Conservation (phyloP, 1,140 invertebrate species). For the Cataglyphis hispanica region DNA sequence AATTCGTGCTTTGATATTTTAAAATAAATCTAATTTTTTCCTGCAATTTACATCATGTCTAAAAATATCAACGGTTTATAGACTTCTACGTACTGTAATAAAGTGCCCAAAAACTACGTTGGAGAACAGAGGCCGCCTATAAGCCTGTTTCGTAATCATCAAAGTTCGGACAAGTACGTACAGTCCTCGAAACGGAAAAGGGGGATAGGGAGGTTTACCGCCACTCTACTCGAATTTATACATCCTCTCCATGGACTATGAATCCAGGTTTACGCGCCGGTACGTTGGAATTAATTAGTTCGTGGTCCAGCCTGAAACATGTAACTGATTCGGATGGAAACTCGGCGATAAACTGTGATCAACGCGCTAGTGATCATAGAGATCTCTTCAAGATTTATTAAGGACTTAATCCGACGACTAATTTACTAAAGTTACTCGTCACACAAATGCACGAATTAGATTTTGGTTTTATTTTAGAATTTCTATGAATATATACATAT, state of each 20-base stretch:
- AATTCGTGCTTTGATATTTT: neutral
- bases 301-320: conserved; percentile 51
- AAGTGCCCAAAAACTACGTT: conserved; percentile 70
- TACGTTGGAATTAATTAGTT: conserved; percentile 69
- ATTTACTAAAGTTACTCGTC: conserved; percentile 15
- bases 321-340: conserved; percentile 57
- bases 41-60: neutral
- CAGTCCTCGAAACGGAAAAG: conserved; percentile 52
- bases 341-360: conserved; percentile 21
- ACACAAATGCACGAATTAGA: neutral
- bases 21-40: neutral
- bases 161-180: conserved; percentile 65
- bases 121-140: conserved; percentile 4
- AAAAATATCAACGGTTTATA: conserved; percentile 3
- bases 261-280: conserved; percentile 56
- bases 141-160: conserved; percentile 61
- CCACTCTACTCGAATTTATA: conserved; percentile 49
- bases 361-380: conserved; percentile 33
- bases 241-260: conserved; percentile 44
- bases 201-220: conserved; percentile 46
- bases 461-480: neutral
- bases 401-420: conserved; percentile 19
- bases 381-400: conserved; percentile 39
- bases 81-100: conserved; percentile 62
- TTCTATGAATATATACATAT: neutral